phyloP scores from a whole-genome alignment of 2,113 vertebrate species.

The Candoia aspera region DNA sequence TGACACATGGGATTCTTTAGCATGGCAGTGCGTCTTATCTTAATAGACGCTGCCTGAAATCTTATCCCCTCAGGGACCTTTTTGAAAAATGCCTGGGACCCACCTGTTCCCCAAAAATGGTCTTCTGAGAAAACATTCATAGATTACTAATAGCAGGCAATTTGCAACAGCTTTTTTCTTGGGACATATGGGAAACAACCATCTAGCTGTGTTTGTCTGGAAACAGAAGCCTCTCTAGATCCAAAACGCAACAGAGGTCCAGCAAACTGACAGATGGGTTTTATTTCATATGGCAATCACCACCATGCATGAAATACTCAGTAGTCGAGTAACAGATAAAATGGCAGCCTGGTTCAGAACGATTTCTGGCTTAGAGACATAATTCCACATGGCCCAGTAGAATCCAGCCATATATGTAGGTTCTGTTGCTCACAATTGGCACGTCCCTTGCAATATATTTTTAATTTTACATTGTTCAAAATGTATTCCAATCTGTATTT shows the following conservation, averaged over 20 bases:
- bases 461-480: neutral
- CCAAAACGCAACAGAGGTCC: neutral
- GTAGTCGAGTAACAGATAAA: neutral
- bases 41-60: constrained; percentile 53
- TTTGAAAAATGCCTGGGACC: neutral
- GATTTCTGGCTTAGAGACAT: neutral
- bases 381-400: neutral
- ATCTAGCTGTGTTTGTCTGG: fast-evolving
- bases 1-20: constrained; percentile 56
- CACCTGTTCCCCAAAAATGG: constrained; percentile 54
- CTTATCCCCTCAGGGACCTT: constrained; percentile 35
- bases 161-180: neutral
- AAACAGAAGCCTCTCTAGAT: neutral
- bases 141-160: neutral
- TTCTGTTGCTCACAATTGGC: neutral
- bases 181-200: fast-evolving
- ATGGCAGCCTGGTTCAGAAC: neutral
- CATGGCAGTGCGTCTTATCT: constrained; percentile 43
- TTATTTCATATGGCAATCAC: neutral
- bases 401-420: neutral
- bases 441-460: neutral
- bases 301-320: neutral
- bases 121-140: neutral
- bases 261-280: neutral
- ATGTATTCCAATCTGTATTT: neutral